Evolutionary conservation across 1,140 invertebrate species (phyloP), one percentile per base, ranked within the genome.

Genomic region (Tetraneura akinire): DNA sequence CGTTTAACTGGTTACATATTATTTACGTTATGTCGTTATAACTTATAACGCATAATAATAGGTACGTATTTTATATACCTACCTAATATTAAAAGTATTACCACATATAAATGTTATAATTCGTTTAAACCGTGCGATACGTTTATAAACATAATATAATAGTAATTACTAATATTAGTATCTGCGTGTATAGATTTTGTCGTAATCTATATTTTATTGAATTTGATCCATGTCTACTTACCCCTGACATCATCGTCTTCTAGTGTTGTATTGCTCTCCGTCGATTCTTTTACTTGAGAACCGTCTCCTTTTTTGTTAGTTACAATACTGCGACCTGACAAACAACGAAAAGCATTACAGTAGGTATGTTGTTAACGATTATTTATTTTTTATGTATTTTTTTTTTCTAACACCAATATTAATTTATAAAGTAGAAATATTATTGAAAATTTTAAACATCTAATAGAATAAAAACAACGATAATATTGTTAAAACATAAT

Each of bases 201-300:
- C n/a, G 11, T 29, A 14, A 4, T n/a, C 6, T 26, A 29, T 70
- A 11, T 49, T 49, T 18, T 14, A 26, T 37, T 37, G 8, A 37
- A 37, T 37, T 37, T 37, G 8, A 37, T 37, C 4, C 60, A 83
- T 83, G 70, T 81, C 70, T 74, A 85, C 88, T 89, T 90, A 94
- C 93, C 93, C 91, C 94, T 94, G 83, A 91, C 90, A 85, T 96
- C 94, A 85, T 97, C 95, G 85, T 97, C 95, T 86, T 97, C 95
- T 87, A 96, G 90, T 78, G 95, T 91, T 81, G 95, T 97, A 85
- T 94, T 96, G 85, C 92, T 93, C 86, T 97, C 95, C 47, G 95
- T 96, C 29, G 94, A 96, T 87, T 97, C 95, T 86, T 97, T 97
- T 21, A 97, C 94, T 88, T 96, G 94, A 81, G 94, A 96, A 82